Conservation (phyloP, 2,888 invertebrate genomes). For the Tiliacea citrago region DNA sequence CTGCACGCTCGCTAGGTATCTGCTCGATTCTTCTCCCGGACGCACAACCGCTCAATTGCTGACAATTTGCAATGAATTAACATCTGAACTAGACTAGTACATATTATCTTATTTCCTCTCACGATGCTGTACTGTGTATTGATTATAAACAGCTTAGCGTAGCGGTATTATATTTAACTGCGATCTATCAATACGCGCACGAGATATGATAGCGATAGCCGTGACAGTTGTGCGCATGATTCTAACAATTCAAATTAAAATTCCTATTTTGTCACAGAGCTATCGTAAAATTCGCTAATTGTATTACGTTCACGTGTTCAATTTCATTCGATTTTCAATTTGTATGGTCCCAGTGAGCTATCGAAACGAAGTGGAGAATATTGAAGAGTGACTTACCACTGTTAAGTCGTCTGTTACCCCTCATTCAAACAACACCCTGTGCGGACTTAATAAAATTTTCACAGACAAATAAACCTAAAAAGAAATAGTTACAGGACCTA, state of each 20-base stretch:
- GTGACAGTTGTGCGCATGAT: constrained; percentile 14
- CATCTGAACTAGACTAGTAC: constrained; percentile 55
- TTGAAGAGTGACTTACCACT: background rate
- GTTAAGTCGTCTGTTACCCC: too few species aligned
- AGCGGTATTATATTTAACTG: constrained; percentile 42
- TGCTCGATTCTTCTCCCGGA: constrained; percentile 45
- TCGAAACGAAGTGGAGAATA: background rate
- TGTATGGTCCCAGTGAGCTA: background rate
- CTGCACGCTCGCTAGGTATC: constrained; percentile 58
- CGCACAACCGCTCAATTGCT: constrained; percentile 55
- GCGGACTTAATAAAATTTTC: background rate
- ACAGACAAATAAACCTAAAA: background rate
- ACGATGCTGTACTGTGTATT: constrained; percentile 29
- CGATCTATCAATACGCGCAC: constrained; percentile 10
- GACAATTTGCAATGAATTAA: constrained; percentile 53
- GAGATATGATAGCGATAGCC: constrained; percentile 19
- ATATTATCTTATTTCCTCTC: constrained; percentile 44
- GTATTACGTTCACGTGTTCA: constrained; percentile 13
- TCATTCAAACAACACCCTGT: constrained; percentile 1
- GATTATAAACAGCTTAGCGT: constrained; percentile 42
- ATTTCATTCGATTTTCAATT: constrained; percentile 6
- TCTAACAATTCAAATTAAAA: constrained; percentile 16
- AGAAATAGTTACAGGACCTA: too few species aligned
- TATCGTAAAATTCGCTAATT: constrained; percentile 9
- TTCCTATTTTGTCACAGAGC: constrained; percentile 13